Base-by-base conservation (phyloP, 2,113 vertebrate genomes). In the Vombatus ursinus region DNA sequence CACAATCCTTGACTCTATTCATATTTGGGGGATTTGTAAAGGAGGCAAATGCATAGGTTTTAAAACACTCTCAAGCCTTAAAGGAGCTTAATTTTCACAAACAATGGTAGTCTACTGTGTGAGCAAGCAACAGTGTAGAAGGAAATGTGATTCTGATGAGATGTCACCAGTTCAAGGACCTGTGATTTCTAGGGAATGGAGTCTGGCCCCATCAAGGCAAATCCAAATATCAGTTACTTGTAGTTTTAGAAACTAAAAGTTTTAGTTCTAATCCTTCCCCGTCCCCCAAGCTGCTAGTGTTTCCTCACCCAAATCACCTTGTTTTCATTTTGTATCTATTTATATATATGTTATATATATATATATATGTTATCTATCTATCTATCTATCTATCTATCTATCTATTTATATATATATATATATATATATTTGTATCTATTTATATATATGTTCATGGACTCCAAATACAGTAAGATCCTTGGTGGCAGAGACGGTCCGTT, bases 41-140 rank as follows among this genome's bases (percentile, higher is more conserved):
- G 22, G 37, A n/a, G 51, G 50, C 54, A 95, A 96, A 93, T 50
- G 61, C 51, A 68, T 94, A 96, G 94, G 93, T 96, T 96, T 97
- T 92, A 90, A 97, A 97, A 90, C 94, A 94, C 94, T 97, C 95
- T 94, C 48, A 90, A 97, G 90, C 93, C 77, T 89, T 90, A 52
- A 94, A 89, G 94, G 97, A 97, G 94, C 91, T 90, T 91, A 91
- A 95, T 61, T 96, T 96, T 96, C 54, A 53, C 91, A 98, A 96
- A 93, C 91, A 92, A 61, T 93, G 96, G 95, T 96, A 97, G 97
- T 95, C 89, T 92, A 92, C 51, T 50, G 48, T 92, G 68, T 94
- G 96, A 92, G 92, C 51, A 53, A 92, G 53, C 22, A 51, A 90
- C 19, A 9, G 57, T n/a, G 14, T 89, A 47, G n/a, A 90, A 89